Evolutionary conservation across 37 sponge, comb jelly and placozoan species (phyloP), one percentile per base, ranked within the genome.

Genomic region (Chondrilla cf. caribensis): DNA sequence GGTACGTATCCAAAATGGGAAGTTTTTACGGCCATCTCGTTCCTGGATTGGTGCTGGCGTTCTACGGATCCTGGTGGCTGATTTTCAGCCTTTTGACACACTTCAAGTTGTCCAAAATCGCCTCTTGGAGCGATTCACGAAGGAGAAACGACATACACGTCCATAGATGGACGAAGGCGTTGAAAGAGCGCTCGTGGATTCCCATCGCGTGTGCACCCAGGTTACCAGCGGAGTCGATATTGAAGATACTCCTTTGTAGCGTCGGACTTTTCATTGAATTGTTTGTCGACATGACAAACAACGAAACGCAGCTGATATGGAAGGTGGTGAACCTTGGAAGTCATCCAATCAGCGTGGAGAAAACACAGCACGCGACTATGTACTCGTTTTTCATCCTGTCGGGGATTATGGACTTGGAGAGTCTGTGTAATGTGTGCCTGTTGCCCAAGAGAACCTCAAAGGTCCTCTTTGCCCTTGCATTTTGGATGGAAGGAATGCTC

Each of bases 351-450:
- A 37, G 17, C 24, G 76, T 73, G 0, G 76, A 73, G 9, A 73
- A 73, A 25, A n/a, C 76, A 2, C 76, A 73, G 25, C 76, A 73
- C 43, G 76, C 76, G 1, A 73, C 76, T 3, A 73, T 73, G 76
- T 73, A 73, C 44, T 73, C 76, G 2, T 73, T 73, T 25, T 73
- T 73, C 6, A 73, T 73, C 44, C 43, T 73, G 3, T 73, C 76
- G 29, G 76, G 76, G n/a, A 11, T 73, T 43, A 73, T 73, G 11
- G 76, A 73, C 25, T 25, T 73, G 2, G 76, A 22, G 44, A 73
- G n/a, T 25, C 17, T 43, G 44, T 37, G 76, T 38, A 43, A 9
- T 11, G 19, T 17, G 2, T 43, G 44, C 18, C 44, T 1, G 15
- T 24, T 73, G 7, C 76, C 76, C 2, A 40, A 7, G 14, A 42